Evolutionary conservation across 1,140 invertebrate genomes (phyloP).

Genomic region (Brachionus calyciflorus): DNA sequence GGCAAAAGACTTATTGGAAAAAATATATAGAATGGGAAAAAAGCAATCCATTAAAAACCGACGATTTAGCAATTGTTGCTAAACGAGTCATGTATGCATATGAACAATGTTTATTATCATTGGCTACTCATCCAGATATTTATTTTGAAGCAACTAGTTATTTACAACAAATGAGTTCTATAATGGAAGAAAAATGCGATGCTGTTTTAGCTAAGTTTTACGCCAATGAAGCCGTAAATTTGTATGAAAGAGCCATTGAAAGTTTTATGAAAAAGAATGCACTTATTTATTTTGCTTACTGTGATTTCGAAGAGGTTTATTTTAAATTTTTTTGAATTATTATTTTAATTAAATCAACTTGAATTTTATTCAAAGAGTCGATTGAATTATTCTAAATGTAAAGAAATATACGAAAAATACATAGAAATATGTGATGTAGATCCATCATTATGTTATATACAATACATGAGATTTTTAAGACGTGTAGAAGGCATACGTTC

Average conservation of each 20-base stretch:
- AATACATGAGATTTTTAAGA: slow-evolving; percentile 97
- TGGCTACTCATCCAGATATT: slow-evolving; percentile 94
- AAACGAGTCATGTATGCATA: slow-evolving; percentile 89
- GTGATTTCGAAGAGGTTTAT: slow-evolving; percentile 87
- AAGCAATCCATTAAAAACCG: slow-evolving; percentile 87
- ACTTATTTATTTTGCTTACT: slow-evolving; percentile 93
- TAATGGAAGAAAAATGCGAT: slow-evolving; percentile 42
- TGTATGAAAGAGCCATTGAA: slow-evolving; percentile 84
- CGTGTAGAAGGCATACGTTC: slow-evolving; percentile 96
- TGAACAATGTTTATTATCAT: slow-evolving; percentile 90
- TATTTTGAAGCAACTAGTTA: slow-evolving; percentile 66
- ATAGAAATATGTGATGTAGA: slow-evolving; percentile 34
- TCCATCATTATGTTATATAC: slow-evolving; percentile 69
- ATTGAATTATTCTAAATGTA: slow-evolving; percentile 7
- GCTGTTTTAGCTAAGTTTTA: slow-evolving; percentile 74
- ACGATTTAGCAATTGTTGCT: slow-evolving; percentile 87
- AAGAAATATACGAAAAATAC: slow-evolving; percentile 32
- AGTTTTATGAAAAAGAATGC: slow-evolving; percentile 81
- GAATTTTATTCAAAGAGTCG: slow-evolving; percentile 12
- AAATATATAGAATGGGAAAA: slow-evolving; percentile 98
- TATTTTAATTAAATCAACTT: background rate
- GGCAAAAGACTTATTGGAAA: slow-evolving; percentile 86
- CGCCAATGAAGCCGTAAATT: slow-evolving; percentile 84
- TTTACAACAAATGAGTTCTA: slow-evolving; percentile 14
- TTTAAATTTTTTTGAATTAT: background rate